Evolutionary conservation across 2,113 vertebrate species (phyloP), one percentile per base, ranked within the genome.

Genomic region (Hippocampus barbouri): DNA sequence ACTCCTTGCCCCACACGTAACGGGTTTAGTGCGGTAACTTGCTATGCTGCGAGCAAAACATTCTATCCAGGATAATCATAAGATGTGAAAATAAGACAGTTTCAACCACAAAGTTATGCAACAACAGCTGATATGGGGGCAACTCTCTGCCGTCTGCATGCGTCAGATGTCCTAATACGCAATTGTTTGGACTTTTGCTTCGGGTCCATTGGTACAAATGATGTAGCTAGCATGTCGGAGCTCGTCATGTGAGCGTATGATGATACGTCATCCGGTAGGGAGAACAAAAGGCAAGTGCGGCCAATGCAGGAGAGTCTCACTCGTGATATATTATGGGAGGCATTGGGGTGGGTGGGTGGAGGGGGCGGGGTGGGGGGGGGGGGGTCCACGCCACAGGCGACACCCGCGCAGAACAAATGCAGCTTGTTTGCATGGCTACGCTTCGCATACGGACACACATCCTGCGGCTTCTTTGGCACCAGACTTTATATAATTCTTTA

Each of bases 301-400:
- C 57, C 75, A 76, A 5, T 63, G 78, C 73, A 84, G 83, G 85
- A 91, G 78, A 54, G 71, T 74, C 63, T 66, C 57, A 86, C 89
- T 89, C 84, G 87, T 68, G 80, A 90, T 86, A 85, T 72, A 11
- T 68, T 6, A 45, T 9, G 25, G 27, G 34, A 34, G 34, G 34
- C 34, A 5, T 34, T 34, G 34, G 34, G 34, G 30, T 34, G 3
- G 30, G 30, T 30, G 30, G 2, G 14, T n/a, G n/a, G n/a, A n/a
- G n/a, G n/a, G n/a, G n/a, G n/a, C n/a, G n/a, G n/a, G n/a, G n/a
- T n/a, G n/a, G n/a, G n/a, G n/a, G 77, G 77, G 79, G 71, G 69
- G 78, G 83, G 82, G 78, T 83, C 83, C 74, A 73, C 5, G 89
- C 91, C 89, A 90, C 77, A 71, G 91, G 91, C 86, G 84, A 89